Evolutionary conservation across 2,113 vertebrate species (phyloP), one percentile per base, ranked within the genome.

Genomic region (Desmodus rotundus): DNA sequence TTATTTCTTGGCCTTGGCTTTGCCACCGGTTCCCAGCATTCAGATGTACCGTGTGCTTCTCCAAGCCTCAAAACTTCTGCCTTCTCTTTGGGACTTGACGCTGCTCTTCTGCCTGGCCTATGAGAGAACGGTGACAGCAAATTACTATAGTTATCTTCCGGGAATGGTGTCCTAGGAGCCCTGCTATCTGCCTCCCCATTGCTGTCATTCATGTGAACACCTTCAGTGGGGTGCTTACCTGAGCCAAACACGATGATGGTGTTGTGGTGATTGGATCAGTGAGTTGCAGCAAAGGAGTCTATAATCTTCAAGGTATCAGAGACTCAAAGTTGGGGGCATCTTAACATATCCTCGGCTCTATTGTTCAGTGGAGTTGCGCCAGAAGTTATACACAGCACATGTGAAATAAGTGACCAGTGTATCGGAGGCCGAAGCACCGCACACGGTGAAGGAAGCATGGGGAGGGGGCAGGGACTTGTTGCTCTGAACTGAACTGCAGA

Each of bases 1-100:
- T 95, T 86, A 95, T 93, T 73, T 97, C 61, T 89, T 95, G 83
- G 91, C 73, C 70, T 84, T 94, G 83, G 91, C 73, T 74, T 76
- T 74, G 28, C 77, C 63, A 38, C 22, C 4, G 20, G 26, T n/a
- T 86, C 13, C 78, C 24, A 72, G 74, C 31, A 85, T 96, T 96
- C 93, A 84, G 22, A 65, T 82, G 15, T 38, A 33, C 13, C 52
- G 19, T 1, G 26, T 24, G 73, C 58, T 82, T 82, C 77, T 92
- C 72, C 1, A 7, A 41, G 58, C 68, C 92, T 91, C 56, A 38
- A 33, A 4, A 54, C 83, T 22, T 68, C 52, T 94, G 45, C 65
- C 22, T 87, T 90, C 73, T 89, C 0, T 54, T 0, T 89, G 70
- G 50, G 13, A 73, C 95, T 76, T 91, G 88, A 74, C 15, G 15